Conservation (phyloP, 2,113 vertebrate species). For the Dasyornis broadbenti region DNA sequence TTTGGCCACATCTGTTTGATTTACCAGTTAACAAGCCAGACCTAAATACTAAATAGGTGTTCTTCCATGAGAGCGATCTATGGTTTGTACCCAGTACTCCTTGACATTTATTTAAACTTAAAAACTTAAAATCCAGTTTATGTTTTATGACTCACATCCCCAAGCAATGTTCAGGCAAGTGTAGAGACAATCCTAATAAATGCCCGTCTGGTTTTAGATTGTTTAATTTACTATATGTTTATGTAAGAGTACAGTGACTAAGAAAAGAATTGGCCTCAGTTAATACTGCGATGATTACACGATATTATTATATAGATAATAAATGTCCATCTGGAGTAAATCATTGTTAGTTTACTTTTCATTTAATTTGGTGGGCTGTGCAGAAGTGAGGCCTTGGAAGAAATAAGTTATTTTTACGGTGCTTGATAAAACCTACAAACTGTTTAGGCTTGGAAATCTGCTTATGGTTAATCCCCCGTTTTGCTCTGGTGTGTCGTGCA, state of each 20-base stretch:
- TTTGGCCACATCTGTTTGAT: neutral
- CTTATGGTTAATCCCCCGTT: accelerated
- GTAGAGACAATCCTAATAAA: neutral
- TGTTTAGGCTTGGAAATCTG: neutral
- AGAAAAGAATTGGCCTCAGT: neutral
- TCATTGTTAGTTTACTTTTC: neutral
- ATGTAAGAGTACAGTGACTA: neutral
- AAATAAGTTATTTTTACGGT: neutral
- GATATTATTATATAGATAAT: neutral
- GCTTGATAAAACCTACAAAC: neutral
- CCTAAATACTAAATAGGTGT: neutral
- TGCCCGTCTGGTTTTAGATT: neutral
- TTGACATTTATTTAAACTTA: neutral
- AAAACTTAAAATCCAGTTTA: neutral
- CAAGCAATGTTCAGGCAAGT: neutral
- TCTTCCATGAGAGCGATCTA: neutral
- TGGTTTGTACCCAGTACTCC: neutral
- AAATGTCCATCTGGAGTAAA: conserved; percentile 9
- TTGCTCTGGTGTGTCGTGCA: accelerated
- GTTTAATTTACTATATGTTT: conserved; percentile 18
- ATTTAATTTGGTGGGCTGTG: neutral
- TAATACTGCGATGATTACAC: neutral
- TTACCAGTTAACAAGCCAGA: neutral
- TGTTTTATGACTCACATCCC: neutral
- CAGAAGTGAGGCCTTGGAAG: neutral